These are phyloP conservation scores for Paramuricea clavata DNA, from an alignment of 92 coral and sea anemone species.

Conservation along the genomic window DNA sequence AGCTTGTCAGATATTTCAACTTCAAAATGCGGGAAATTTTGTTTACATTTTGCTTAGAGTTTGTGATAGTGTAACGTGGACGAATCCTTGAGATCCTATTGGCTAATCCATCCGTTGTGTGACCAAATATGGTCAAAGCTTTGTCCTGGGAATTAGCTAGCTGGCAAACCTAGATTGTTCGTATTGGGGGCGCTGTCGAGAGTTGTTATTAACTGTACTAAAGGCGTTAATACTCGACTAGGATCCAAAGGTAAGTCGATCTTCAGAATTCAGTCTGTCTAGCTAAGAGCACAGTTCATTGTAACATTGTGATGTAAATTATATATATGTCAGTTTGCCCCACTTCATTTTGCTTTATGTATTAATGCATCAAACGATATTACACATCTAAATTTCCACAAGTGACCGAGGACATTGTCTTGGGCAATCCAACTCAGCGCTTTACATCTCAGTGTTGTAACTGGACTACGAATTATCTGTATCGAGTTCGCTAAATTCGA, in stretches of 20 bases:
- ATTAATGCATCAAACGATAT: neutral
- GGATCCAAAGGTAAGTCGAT: conserved; percentile 20
- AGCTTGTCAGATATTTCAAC: neutral
- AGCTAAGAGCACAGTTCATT: neutral
- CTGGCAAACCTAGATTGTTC: neutral
- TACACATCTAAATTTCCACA: neutral
- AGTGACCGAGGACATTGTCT: neutral
- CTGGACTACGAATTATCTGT: conserved; percentile 1
- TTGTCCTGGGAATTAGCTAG: conserved; percentile 28
- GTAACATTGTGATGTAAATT: neutral
- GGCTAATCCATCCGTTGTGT: neutral
- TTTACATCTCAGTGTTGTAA: neutral
- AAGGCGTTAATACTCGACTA: neutral
- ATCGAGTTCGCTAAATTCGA: neutral
- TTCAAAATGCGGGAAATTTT: neutral
- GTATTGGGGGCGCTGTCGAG: conserved; percentile 44
- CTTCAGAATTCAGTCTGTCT: neutral
- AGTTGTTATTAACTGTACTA: conserved; percentile 28
- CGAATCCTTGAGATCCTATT: neutral
- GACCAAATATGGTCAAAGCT: conserved; percentile 39
- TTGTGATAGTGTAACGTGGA: neutral
- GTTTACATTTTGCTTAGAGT: conserved; percentile 3
- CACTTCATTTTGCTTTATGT: neutral
- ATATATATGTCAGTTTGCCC: neutral
- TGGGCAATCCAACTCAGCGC: neutral